phyloP scores from a whole-genome alignment of 2,888 invertebrate genomes.

The Choreutis nemorana region DNA sequence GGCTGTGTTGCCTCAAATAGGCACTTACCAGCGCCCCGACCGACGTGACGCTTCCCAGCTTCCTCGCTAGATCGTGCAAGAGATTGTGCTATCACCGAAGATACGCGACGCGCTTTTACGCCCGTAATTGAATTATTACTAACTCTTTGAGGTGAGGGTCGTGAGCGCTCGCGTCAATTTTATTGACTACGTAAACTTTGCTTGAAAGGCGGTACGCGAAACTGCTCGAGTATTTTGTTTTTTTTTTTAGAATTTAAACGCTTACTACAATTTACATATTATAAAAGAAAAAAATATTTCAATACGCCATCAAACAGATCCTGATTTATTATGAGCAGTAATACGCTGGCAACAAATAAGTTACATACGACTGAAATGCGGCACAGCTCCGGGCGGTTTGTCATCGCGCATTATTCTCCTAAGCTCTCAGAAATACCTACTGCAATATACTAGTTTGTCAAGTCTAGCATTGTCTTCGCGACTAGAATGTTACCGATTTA shows the following conservation, averaged over 20 bases:
- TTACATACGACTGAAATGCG: slow-evolving; percentile 14
- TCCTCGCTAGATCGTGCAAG: slow-evolving; percentile 40
- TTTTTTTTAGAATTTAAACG: too few relatives aligned
- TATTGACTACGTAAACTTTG: too few relatives aligned
- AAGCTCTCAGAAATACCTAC: slow-evolving; percentile 24
- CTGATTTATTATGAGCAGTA: too few relatives aligned
- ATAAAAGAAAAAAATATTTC: too few relatives aligned
- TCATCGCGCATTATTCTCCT: slow-evolving; percentile 26
- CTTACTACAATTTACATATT: too few relatives aligned
- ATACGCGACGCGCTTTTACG: slow-evolving; percentile 42
- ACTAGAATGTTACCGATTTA: slow-evolving; percentile 11
- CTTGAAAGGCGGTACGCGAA: too few relatives aligned
- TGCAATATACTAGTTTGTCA: slow-evolving; percentile 17
- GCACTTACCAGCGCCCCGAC: slow-evolving; percentile 49
- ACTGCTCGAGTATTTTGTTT: too few relatives aligned
- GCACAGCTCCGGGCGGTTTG: slow-evolving; percentile 22
- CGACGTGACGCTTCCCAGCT: slow-evolving; percentile 50
- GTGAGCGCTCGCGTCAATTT: too few relatives aligned
- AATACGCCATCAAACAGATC: too few relatives aligned
- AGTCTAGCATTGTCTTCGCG: slow-evolving; percentile 17
- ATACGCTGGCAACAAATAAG: slow-evolving; percentile 16
- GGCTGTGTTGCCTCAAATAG: slow-evolving; percentile 53
- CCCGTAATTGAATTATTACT: slow-evolving; percentile 54
- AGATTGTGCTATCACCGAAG: slow-evolving; percentile 47
- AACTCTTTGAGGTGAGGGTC: slow-evolving; percentile 12